Conservation (phyloP, 2,888 invertebrate species). For the Papilio demoleus region DNA sequence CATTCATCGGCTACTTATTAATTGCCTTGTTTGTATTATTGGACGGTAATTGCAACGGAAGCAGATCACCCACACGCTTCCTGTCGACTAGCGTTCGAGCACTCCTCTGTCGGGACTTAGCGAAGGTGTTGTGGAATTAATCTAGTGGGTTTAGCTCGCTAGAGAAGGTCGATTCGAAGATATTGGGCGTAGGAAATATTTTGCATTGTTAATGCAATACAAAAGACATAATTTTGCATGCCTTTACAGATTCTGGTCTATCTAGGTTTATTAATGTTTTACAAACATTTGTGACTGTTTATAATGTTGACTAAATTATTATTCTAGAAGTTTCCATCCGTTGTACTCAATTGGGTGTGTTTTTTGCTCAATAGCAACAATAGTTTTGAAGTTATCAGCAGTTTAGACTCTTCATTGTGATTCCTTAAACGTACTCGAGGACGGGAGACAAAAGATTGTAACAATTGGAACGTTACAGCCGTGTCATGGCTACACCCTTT, state of each 20-base stretch:
- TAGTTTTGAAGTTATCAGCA: constrained; percentile 20
- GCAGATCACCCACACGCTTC: constrained; percentile 53
- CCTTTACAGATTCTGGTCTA: neutral
- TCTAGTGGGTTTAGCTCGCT: constrained; percentile 20
- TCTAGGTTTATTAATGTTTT: too few relatives aligned
- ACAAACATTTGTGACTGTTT: too few relatives aligned
- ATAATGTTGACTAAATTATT: too few relatives aligned
- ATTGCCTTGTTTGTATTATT: constrained; percentile 53
- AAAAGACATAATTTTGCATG: neutral
- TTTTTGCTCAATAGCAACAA: constrained; percentile 8
- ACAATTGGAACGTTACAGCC: constrained; percentile 31
- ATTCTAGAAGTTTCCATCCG: neutral
- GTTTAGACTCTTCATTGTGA: constrained; percentile 36
- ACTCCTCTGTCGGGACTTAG: constrained; percentile 15
- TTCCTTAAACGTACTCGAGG: constrained; percentile 24
- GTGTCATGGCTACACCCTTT: constrained; percentile 24
- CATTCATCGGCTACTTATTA: constrained; percentile 44
- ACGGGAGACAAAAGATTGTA: constrained; percentile 35
- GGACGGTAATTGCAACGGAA: constrained; percentile 49
- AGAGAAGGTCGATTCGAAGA: constrained; percentile 4
- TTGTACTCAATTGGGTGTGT: neutral
- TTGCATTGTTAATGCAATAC: neutral
- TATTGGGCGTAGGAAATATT: neutral
- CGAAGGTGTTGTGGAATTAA: constrained; percentile 25
- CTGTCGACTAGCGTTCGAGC: constrained; percentile 42